Percentiles rank a stretch among this genome's conserved stretches.
Evolutionary conservation across 2,888 invertebrate species (phyloP).

Genomic region (Eupelmus urozonus): DNA sequence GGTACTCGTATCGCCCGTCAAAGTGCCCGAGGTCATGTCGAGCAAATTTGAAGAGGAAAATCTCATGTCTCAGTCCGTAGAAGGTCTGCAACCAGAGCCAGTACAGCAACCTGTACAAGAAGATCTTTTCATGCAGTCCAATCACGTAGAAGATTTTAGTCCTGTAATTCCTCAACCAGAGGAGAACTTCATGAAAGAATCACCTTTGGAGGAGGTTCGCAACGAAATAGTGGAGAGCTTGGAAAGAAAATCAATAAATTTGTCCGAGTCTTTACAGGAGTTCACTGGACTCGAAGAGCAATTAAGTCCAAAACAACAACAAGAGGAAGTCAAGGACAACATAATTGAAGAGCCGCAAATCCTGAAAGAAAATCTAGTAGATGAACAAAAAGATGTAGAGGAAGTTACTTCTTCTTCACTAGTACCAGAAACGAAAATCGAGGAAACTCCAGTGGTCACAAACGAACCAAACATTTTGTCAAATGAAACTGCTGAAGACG

Average conservation of each 20-base stretch:
- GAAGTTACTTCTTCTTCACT: conserved; percentile 49
- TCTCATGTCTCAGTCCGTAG: conserved; percentile 36
- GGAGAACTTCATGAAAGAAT: background rate
- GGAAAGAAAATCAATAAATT: conserved; percentile 45
- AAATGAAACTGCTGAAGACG: conserved; percentile 61
- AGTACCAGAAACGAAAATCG: conserved; percentile 9
- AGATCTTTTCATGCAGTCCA: background rate
- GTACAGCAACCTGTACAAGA: background rate
- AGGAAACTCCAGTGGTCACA: conserved; percentile 17
- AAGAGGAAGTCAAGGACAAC: conserved; percentile 81
- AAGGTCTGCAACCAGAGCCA: conserved; percentile 20
- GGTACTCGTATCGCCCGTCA: conserved; percentile 61
- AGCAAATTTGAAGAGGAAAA: conserved; percentile 54
- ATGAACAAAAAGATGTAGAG: conserved; percentile 61
- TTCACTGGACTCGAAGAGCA: conserved; percentile 70
- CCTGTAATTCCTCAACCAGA: background rate
- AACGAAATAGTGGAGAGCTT: background rate
- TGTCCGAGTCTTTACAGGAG: conserved; percentile 71
- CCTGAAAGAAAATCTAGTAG: conserved; percentile 53
- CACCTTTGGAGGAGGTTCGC: background rate
- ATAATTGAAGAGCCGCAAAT: background rate
- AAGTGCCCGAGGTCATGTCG: conserved; percentile 51
- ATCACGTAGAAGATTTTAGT: conserved; percentile 22
- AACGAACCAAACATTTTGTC: conserved; percentile 45
- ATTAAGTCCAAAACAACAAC: conserved; percentile 60